Conservation (phyloP, 2,888 invertebrate genomes). For the Sepiola atlantica region DNA sequence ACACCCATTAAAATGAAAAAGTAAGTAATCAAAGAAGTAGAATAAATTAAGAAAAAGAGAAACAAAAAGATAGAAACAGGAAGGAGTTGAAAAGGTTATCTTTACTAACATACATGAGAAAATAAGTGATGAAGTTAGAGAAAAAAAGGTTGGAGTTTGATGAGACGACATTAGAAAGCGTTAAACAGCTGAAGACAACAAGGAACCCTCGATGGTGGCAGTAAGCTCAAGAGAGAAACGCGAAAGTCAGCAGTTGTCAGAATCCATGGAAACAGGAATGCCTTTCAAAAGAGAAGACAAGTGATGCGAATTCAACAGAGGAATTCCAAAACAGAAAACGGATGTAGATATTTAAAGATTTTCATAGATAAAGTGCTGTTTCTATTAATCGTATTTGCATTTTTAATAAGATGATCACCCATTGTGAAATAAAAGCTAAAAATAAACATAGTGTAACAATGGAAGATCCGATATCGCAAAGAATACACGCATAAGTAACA, state of each 20-base stretch:
- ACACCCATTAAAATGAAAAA: not conserved
- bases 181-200: not conserved
- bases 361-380: no score
- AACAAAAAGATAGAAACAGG: not conserved
- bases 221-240: not conserved
- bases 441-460: no score
- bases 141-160: not conserved
- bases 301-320: not conserved
- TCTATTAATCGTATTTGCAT: no score
- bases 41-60: not conserved
- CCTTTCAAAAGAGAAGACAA: not conserved
- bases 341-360: not conserved
- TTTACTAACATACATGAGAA: not conserved
- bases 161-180: not conserved
- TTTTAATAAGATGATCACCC: no score
- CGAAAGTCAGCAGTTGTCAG: not conserved
- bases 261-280: not conserved
- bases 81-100: not conserved
- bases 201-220: not conserved
- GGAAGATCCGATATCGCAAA: no score
- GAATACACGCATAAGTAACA: no score
- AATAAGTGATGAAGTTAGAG: not conserved
- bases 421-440: no score
- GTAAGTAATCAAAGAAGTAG: not conserved
- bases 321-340: not conserved